A percentile compares a stretch with the other conserved stretches of the same genome.
These are phyloP conservation scores for Odontocerum albicorne DNA, from an alignment of 2,888 invertebrate species.

Conservation along the genomic window DNA sequence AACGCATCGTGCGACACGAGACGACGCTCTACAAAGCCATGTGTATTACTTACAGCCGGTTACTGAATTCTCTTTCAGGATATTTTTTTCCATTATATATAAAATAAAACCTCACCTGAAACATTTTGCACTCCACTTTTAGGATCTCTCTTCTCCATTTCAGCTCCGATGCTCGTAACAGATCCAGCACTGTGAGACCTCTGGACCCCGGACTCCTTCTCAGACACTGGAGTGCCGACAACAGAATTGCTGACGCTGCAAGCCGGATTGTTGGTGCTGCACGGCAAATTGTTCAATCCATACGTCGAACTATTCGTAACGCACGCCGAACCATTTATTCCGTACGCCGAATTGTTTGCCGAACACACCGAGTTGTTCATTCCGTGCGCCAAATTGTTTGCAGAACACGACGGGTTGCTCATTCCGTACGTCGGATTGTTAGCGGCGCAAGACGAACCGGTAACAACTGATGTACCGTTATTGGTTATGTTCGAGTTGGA, in stretches of 20 bases:
- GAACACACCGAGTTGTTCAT: conserved; percentile 2
- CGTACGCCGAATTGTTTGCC: conserved; percentile 1
- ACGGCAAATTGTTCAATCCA: too few species aligned
- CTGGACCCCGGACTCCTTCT: conserved; percentile 22
- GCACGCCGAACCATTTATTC: background rate
- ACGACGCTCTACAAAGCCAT: too few species aligned
- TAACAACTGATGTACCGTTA: background rate
- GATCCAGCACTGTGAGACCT: conserved; percentile 35
- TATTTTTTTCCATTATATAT: too few species aligned
- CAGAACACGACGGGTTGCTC: background rate
- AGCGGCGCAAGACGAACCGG: background rate
- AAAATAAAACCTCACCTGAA: conserved; percentile 23
- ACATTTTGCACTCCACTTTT: conserved; percentile 32
- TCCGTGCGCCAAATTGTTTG: background rate
- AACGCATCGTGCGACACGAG: too few species aligned
- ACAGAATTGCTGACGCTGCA: background rate
- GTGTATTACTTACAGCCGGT: too few species aligned
- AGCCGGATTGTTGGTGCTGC: background rate
- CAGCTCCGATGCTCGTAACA: conserved; percentile 28
- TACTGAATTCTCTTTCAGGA: too few species aligned
- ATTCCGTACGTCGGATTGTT: background rate
- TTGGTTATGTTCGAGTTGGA: background rate
- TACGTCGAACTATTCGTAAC: background rate
- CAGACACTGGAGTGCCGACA: conserved; percentile 10
- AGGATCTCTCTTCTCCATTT: conserved; percentile 23